Conservation (phyloP, 2,888 invertebrate genomes). For the Agriopis aurantiaria region DNA sequence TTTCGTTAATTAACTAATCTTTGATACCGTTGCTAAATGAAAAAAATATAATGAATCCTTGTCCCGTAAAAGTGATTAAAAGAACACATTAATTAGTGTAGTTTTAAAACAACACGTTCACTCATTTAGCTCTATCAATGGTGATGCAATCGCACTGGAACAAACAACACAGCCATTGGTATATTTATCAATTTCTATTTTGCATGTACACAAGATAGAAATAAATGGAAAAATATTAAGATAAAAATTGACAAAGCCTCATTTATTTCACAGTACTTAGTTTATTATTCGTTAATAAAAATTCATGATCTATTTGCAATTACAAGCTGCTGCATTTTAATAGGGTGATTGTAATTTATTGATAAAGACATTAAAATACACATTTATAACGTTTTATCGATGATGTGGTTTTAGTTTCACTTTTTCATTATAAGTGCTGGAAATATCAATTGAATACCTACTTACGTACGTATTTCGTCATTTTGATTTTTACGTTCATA, state of each 20-base stretch:
- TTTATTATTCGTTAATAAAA: slow-evolving; percentile 6
- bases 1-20: neutral
- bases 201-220: neutral
- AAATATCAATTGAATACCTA: neutral
- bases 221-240: slow-evolving; percentile 10
- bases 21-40: neutral
- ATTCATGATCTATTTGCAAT: neutral
- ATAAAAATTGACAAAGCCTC: slow-evolving; percentile 6
- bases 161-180: slow-evolving; percentile 15
- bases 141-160: slow-evolving; percentile 7
- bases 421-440: too few relatives aligned
- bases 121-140: slow-evolving; percentile 8
- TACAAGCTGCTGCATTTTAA: neutral
- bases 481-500: neutral
- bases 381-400: neutral
- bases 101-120: slow-evolving; percentile 7
- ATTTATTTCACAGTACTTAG: slow-evolving; percentile 1
- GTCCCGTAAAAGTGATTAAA: neutral
- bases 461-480: neutral
- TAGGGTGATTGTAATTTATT: slow-evolving; percentile 2
- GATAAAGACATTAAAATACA: neutral
- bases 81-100: slow-evolving; percentile 1
- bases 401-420: neutral
- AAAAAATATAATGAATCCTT: neutral
- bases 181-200: slow-evolving; percentile 1